A percentile compares a stretch with the other conserved stretches of the same genome.
These are phyloP conservation scores for Indri indri DNA, from an alignment of 2,113 vertebrate genomes.

Conservation along the genomic window DNA sequence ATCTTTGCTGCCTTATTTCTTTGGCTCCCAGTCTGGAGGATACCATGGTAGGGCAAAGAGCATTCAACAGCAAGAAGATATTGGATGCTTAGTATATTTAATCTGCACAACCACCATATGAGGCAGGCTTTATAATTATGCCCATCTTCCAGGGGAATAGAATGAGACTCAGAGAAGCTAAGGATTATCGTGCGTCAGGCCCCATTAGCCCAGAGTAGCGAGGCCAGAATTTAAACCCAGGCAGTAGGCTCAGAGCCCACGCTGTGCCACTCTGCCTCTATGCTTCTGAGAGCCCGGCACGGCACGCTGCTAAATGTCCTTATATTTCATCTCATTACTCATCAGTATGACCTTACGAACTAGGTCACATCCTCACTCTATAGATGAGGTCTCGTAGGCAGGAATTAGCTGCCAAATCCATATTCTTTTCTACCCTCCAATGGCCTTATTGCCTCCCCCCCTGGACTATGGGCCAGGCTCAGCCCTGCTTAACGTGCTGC, in stretches of 20 bases:
- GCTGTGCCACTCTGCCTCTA: neutral
- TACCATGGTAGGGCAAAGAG: neutral
- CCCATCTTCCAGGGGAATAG: neutral
- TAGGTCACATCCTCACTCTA: neutral
- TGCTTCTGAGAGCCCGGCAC: neutral
- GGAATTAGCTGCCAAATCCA: neutral
- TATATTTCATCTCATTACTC: neutral
- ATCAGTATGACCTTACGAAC: neutral
- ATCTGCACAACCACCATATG: neutral
- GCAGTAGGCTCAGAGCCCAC: neutral
- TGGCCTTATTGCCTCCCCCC: neutral
- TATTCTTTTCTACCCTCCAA: neutral
- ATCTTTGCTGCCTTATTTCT: neutral
- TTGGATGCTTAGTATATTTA: neutral
- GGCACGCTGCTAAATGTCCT: neutral
- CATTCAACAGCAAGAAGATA: neutral
- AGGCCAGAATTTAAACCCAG: neutral
- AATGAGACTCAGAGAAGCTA: neutral
- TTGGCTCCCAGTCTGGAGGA: neutral
- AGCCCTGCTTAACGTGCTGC: neutral
- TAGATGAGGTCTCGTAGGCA: neutral
- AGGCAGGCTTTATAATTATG: neutral
- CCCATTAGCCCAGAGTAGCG: neutral
- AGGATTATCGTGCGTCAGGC: neutral
- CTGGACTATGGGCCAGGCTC: neutral